phyloP scores from a whole-genome alignment of 1,140 invertebrate genomes.

The Orussus abietinus region DNA sequence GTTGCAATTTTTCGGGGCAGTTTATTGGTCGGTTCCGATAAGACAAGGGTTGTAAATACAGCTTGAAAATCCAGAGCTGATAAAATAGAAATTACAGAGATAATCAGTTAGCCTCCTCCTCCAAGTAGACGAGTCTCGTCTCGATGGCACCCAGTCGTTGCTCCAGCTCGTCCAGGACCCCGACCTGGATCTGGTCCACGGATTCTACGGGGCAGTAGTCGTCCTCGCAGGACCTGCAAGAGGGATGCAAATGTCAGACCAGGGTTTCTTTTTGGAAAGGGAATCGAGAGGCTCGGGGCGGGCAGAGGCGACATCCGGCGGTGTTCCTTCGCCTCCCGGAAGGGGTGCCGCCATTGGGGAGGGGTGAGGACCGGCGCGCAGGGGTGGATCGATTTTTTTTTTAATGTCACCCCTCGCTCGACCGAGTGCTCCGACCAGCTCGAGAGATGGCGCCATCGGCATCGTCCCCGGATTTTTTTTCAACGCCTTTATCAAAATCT shows the following conservation, averaged over 20 bases:
- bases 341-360: conserved; percentile 17
- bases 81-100: no score
- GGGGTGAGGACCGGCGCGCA: conserved; percentile 22
- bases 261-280: conserved; percentile 1
- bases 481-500: no score
- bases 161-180: conserved; percentile 54
- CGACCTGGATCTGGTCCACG: conserved; percentile 68
- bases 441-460: conserved; percentile 39
- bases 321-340: conserved; percentile 28
- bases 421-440: conserved; percentile 19
- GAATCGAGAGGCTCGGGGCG: conserved; percentile 14
- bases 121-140: conserved; percentile 28
- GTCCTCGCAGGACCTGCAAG: conserved; percentile 69
- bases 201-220: conserved; percentile 81
- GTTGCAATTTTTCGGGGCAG: no score
- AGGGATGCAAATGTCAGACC: neutral
- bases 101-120: conserved; percentile 22
- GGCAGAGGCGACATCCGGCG: conserved; percentile 37
- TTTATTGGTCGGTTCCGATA: no score
- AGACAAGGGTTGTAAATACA: no score
- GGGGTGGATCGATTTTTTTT: conserved; percentile 39
- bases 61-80: no score
- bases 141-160: conserved; percentile 33
- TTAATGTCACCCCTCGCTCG: no score
- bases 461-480: no score